Conservation (phyloP, 2,888 invertebrate genomes). For the Drosophila longiperda region DNA sequence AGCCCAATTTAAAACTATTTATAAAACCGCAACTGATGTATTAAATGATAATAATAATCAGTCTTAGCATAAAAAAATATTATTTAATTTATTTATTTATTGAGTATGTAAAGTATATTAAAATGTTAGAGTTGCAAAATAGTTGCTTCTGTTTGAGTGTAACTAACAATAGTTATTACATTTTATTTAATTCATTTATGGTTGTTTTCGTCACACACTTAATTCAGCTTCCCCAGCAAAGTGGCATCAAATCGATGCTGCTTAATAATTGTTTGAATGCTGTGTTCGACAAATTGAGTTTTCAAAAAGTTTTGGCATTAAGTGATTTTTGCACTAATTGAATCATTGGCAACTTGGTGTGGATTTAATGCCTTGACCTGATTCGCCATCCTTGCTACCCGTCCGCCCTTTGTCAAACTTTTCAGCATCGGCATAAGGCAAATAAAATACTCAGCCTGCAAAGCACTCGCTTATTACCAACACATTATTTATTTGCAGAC, state of each 20-base stretch:
- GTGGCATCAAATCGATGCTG: background rate
- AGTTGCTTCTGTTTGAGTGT: background rate
- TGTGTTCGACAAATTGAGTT: slow-evolving; percentile 1
- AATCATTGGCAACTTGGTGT: slow-evolving; percentile 26
- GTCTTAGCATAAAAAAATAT: background rate
- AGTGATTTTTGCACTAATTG: slow-evolving; percentile 31
- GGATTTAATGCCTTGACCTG: slow-evolving; percentile 28
- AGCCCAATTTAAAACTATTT: background rate
- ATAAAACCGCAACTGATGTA: background rate
- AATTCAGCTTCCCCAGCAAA: background rate
- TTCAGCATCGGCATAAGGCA: slow-evolving; percentile 38
- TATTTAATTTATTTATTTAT: background rate
- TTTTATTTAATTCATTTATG: background rate
- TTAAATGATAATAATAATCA: background rate
- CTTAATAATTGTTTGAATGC: background rate
- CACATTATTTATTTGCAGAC: slow-evolving; percentile 64
- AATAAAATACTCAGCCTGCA: slow-evolving; percentile 43
- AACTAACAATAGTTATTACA: background rate
- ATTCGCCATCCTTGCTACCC: background rate
- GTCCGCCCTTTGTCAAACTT: background rate
- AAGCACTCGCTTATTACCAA: slow-evolving; percentile 50
- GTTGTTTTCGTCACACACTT: background rate
- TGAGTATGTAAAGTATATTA: background rate
- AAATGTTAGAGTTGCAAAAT: background rate
- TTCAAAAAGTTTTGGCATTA: slow-evolving; percentile 8